Evolutionary conservation across 2,113 vertebrate species (phyloP), one percentile per base, ranked within the genome.

Genomic region (Numida meleagris): DNA sequence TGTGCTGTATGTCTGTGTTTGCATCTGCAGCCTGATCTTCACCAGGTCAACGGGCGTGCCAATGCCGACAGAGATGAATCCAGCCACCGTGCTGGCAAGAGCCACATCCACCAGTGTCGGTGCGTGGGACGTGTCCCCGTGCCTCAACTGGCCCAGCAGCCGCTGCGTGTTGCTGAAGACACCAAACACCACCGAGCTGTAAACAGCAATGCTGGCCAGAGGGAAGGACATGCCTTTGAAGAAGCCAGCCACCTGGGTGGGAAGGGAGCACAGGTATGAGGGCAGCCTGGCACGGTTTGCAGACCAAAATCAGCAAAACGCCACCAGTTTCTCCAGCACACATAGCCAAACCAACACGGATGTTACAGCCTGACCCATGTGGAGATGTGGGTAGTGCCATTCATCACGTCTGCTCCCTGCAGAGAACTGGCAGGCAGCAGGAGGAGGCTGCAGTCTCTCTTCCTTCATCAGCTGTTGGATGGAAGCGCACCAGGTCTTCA

Each of bases 181-280:
- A 0, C 99, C 99, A 2, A 99, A 99, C 43, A 99, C 99, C 82
- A 98, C 93, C 0, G 99, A 99, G 97, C 99, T 99, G 97, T 99
- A 99, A 77, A 99, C 57, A 0, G 99, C 98, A 7, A 99, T 97
- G 96, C 98, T 99, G 96, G 98, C 98, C 96, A 99, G 90, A 0
- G 99, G 99, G 96, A 99, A 99, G n/a, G 99, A 99, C 98, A 99
- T 98, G 86, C 99, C 99, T 95, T 99, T 99, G 97, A 99, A 99
- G 97, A 99, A 99, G 11, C 99, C 99, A 0, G 93, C 55, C 67
- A 98, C 97, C 99, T 99, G 46, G 53, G 33, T 91, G 17, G 33
- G 83, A 84, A 82, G 76, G 18, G 82, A 95, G 62, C 90, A 80
- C 75, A 15, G 12, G 55, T 63, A 72, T 77, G 63, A 43, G 19